Percentiles rank a stretch among this genome's conserved stretches.
Evolutionary conservation across 1,140 invertebrate genomes (phyloP).

Genomic region (Drosophila quadrilineata): DNA sequence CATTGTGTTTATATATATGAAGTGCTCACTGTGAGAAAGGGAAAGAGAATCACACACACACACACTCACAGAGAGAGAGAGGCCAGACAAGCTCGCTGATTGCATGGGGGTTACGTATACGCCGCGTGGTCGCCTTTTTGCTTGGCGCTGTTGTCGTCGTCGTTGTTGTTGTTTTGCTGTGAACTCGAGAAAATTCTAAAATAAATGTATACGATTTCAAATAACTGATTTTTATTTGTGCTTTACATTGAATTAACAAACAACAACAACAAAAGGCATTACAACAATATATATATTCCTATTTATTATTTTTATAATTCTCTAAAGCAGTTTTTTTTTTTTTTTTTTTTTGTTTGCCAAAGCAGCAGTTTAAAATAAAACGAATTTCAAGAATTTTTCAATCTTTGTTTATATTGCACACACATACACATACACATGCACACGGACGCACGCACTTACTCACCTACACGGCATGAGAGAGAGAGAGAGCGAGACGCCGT

Average conservation of each 20-base stretch:
- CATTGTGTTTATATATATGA: not conserved
- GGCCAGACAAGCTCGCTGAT: not conserved
- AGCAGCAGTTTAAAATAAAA: conserved; percentile 2
- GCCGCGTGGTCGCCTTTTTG: conserved; percentile 64
- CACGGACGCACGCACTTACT: not conserved
- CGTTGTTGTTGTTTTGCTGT: conserved; percentile 2
- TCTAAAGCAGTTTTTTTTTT: too few species aligned
- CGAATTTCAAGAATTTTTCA: conserved; percentile 38
- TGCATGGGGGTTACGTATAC: conserved; percentile 67
- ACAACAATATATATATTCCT: too few species aligned
- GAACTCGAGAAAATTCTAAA: conserved; percentile 49
- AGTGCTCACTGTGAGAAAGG: too few species aligned
- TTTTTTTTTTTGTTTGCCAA: not conserved
- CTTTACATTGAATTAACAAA: too few species aligned
- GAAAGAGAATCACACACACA: not conserved
- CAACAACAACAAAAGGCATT: not conserved
- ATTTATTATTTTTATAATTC: conserved; percentile 1
- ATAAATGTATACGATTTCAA: too few species aligned
- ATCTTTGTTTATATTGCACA: conserved; percentile 72
- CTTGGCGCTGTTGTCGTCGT: conserved; percentile 2
- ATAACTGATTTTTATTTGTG: too few species aligned
- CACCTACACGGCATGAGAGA: not conserved
- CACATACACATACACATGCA: not conserved
- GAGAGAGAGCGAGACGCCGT: conserved; percentile 2
- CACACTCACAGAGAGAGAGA: not conserved